These are phyloP conservation scores for Tridacna gigas DNA, from an alignment of 2,888 invertebrate species.

Conservation along the genomic window DNA sequence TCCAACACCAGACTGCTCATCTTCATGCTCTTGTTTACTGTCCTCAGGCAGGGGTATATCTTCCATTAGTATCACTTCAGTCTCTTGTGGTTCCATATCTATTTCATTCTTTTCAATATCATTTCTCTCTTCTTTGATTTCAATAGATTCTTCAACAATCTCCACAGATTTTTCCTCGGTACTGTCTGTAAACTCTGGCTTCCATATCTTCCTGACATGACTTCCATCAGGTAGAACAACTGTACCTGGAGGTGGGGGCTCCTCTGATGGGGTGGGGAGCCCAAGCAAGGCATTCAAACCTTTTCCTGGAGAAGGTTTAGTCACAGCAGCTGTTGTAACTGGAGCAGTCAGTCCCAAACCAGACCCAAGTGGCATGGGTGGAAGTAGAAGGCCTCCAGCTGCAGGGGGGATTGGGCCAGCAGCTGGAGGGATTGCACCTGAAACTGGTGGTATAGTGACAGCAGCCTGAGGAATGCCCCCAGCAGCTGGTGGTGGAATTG, in stretches of 20 bases:
- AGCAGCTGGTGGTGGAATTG: constrained; percentile 55
- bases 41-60: constrained; percentile 55
- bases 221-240: constrained; percentile 43
- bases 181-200: neutral
- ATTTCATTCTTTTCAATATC: neutral
- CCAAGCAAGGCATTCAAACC: constrained; percentile 64
- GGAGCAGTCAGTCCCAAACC: neutral
- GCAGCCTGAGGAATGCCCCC: neutral
- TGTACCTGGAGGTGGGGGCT: constrained; percentile 62
- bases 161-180: neutral
- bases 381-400: constrained; percentile 1
- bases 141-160: constrained; percentile 2
- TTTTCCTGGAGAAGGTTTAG: constrained; percentile 42
- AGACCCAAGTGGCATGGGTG: neutral
- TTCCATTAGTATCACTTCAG: constrained; percentile 26
- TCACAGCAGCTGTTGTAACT: constrained; percentile 3
- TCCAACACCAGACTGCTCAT: neutral
- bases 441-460: neutral
- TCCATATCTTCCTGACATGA: constrained; percentile 41
- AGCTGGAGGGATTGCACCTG: neutral
- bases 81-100: constrained; percentile 38
- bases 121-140: neutral
- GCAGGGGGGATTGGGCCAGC: neutral
- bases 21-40: neutral
- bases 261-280: constrained; percentile 54